Evolutionary conservation across 2,113 vertebrate genomes (phyloP).

Genomic region (crab-eating macaque (Macaca fascicularis)): DNA sequence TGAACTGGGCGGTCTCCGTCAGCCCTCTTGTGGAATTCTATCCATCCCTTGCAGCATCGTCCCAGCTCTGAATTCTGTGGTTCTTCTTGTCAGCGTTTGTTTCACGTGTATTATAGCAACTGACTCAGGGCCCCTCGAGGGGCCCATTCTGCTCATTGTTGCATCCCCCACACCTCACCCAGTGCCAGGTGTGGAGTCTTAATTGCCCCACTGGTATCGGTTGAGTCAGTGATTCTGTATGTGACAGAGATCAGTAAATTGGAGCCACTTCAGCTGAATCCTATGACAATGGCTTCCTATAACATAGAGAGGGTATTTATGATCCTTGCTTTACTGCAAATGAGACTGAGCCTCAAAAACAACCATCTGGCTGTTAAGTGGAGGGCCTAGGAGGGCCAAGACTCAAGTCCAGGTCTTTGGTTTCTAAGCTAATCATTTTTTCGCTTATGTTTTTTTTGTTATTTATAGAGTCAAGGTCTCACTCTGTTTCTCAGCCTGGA

Average conservation of each 20-base stretch:
- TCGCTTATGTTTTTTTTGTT: not conserved
- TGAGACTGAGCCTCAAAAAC: no score
- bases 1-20: rapidly evolving
- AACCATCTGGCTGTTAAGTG: not conserved
- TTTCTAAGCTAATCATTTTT: not conserved
- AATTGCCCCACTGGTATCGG: not conserved
- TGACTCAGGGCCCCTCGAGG: rapidly evolving
- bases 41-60: rapidly evolving
- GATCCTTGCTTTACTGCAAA: not conserved
- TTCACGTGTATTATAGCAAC: not conserved
- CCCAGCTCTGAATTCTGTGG: not conserved
- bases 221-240: not conserved
- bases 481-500: no score
- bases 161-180: not conserved
- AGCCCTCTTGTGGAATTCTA: rapidly evolving
- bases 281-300: not conserved
- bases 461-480: no score
- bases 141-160: not conserved
- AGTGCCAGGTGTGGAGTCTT: no score
- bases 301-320: rapidly evolving
- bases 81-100: not conserved
- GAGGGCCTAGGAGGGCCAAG: no score
- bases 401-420: no score
- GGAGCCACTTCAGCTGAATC: not conserved
- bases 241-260: not conserved